phyloP scores from a whole-genome alignment of 2,888 invertebrate genomes.

The Oscheius sp. region DNA sequence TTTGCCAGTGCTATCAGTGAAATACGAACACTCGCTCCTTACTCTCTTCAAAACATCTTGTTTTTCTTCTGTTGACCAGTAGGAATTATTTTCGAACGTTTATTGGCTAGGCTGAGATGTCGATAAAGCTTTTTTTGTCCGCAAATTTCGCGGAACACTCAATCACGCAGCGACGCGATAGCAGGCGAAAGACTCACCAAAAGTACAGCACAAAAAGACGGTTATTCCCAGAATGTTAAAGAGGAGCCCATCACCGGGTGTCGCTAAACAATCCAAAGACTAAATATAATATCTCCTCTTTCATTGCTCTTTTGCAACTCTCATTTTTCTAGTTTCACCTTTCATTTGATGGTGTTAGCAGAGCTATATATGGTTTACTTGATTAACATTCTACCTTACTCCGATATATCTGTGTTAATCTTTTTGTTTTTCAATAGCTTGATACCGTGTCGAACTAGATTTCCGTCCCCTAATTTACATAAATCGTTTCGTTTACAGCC shows the following conservation, averaged over 20 bases:
- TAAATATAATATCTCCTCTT: neutral
- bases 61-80: too few relatives aligned
- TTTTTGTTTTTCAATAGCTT: too few relatives aligned
- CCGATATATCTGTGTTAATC: neutral
- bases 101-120: neutral
- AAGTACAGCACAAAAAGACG: neutral
- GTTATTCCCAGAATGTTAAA: neutral
- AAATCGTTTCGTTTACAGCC: slow-evolving; percentile 9
- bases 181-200: neutral
- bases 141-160: slow-evolving; percentile 27
- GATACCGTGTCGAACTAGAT: too few relatives aligned
- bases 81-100: slow-evolving; percentile 9
- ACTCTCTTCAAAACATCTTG: too few relatives aligned
- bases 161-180: slow-evolving; percentile 15
- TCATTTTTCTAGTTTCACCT: neutral
- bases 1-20: too few relatives aligned
- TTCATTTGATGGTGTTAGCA: too few relatives aligned
- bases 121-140: slow-evolving; percentile 10
- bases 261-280: slow-evolving; percentile 13
- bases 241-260: slow-evolving; percentile 12
- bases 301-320: neutral
- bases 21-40: too few relatives aligned
- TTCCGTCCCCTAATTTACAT: neutral
- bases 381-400: neutral
- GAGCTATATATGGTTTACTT: neutral